A percentile compares a stretch with the other conserved stretches of the same genome.
These are phyloP conservation scores for Characodon lateralis DNA, from an alignment of 2,797 vertebrate genomes.

Conservation along the genomic window DNA sequence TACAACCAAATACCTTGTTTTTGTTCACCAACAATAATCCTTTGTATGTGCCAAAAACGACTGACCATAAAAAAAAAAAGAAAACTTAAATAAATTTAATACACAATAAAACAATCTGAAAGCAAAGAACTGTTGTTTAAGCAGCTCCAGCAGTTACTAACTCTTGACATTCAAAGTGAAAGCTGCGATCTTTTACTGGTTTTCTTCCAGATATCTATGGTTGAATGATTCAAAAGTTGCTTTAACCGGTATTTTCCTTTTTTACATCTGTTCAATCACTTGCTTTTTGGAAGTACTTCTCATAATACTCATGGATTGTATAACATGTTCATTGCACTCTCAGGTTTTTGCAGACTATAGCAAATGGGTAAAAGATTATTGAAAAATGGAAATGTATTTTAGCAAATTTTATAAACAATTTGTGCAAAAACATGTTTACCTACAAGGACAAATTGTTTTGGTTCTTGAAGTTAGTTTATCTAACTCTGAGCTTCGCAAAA, in stretches of 20 bases:
- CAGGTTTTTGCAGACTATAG: not conserved
- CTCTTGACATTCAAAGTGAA: not conserved
- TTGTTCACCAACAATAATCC: not conserved
- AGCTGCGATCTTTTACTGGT: not conserved
- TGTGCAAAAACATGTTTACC: not conserved
- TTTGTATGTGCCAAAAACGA: not conserved
- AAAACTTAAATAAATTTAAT: not conserved
- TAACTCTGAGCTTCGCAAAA: not conserved
- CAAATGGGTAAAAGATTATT: not conserved
- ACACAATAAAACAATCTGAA: not conserved
- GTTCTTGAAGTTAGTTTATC: not conserved
- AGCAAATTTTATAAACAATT: not conserved
- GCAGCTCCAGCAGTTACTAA: not conserved
- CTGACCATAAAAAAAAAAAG: not conserved
- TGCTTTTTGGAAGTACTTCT: not conserved
- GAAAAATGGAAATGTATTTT: too few relatives aligned
- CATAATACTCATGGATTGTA: not conserved
- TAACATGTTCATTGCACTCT: not conserved
- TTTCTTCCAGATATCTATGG: not conserved
- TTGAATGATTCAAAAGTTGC: not conserved
- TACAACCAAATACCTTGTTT: not conserved
- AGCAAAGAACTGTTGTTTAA: not conserved
- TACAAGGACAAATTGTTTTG: not conserved
- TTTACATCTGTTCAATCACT: not conserved
- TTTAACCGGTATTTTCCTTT: not conserved